phyloP scores from a whole-genome alignment of 1,140 invertebrate species.

The Gyrodactylus bullatarudis region DNA sequence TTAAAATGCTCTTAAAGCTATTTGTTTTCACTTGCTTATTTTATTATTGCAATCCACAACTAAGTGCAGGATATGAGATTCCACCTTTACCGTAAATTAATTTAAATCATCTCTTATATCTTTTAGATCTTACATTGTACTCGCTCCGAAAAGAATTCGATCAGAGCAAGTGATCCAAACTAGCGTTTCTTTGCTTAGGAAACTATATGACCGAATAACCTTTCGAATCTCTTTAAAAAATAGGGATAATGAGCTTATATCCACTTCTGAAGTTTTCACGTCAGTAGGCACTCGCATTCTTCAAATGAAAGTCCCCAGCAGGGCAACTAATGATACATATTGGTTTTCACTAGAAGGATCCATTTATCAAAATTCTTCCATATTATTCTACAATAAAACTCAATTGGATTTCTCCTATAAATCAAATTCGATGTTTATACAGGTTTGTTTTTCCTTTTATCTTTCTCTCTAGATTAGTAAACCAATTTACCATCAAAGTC shows the following conservation, averaged over 20 bases:
- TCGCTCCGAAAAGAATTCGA: conserved; percentile 13
- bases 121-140: conserved; percentile 14
- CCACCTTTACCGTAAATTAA: neutral
- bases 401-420: neutral
- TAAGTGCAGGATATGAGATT: neutral
- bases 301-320: conserved; percentile 12
- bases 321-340: neutral
- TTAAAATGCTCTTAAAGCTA: too few relatives aligned
- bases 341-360: neutral
- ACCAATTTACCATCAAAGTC: conserved; percentile 4
- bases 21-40: too few relatives aligned
- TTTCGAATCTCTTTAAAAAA: conserved; percentile 13
- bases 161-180: conserved; percentile 15
- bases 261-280: conserved; percentile 13
- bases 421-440: conserved; percentile 1
- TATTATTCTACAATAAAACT: neutral
- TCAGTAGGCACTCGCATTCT: conserved; percentile 13
- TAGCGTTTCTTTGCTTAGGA: conserved; percentile 13
- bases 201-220: conserved; percentile 13
- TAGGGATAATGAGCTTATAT: conserved; percentile 13
- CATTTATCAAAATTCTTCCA: neutral
- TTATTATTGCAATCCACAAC: neutral
- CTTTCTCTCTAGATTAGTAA: neutral
- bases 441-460: neutral
- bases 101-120: neutral